These are phyloP conservation scores for Chionomys nivalis DNA, from an alignment of 2,113 vertebrate species.

Conservation along the genomic window DNA sequence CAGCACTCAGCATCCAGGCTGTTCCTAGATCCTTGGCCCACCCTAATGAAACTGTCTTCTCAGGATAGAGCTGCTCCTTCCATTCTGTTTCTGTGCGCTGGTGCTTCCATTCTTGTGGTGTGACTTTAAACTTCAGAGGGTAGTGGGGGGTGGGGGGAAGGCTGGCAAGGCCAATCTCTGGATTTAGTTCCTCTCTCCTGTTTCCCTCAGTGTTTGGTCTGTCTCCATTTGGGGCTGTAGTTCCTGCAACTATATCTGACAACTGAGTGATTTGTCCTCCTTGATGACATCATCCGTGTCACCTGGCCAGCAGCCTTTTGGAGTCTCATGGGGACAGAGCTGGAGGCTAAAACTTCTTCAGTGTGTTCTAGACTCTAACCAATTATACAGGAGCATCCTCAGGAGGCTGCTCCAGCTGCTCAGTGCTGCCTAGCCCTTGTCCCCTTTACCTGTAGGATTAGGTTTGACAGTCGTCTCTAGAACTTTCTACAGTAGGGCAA, in stretches of 20 bases:
- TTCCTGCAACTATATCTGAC: background rate
- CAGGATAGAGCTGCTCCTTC: no score
- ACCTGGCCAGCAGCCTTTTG: background rate
- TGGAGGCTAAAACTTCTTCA: background rate
- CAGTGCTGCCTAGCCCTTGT: background rate
- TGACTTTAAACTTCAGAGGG: background rate
- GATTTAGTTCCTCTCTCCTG: background rate
- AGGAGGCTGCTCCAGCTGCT: no score
- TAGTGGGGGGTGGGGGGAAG: background rate
- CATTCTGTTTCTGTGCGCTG: background rate
- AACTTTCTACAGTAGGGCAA: background rate
- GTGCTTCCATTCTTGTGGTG: background rate
- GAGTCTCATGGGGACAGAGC: background rate
- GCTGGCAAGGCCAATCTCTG: background rate
- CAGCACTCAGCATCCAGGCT: background rate
- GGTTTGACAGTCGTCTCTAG: background rate
- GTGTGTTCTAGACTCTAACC: background rate
- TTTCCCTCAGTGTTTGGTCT: background rate
- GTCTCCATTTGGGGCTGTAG: background rate
- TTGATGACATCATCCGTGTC: background rate
- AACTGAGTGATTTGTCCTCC: background rate
- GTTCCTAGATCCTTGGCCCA: background rate
- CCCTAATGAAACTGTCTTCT: background rate
- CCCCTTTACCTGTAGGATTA: background rate
- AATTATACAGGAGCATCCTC: background rate